These are phyloP conservation scores for Leuciscus idus DNA, from an alignment of 2,113 vertebrate genomes.

Conservation along the genomic window DNA sequence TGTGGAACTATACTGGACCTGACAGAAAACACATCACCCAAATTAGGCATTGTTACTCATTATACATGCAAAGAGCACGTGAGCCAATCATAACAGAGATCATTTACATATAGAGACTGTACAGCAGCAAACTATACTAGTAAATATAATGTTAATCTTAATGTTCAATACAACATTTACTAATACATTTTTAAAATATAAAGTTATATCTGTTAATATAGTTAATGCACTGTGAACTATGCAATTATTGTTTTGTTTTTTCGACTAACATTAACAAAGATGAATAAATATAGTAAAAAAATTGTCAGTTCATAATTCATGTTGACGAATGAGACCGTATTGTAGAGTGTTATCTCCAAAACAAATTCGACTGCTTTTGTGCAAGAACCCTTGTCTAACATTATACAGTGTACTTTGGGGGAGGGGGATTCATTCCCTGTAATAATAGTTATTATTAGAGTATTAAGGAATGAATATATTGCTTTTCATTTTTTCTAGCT, in stretches of 20 bases:
- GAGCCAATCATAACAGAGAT: background rate
- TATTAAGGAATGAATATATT: background rate
- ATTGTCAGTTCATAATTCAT: no score
- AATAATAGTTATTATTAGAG: constrained; percentile 8
- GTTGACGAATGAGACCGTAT: no score
- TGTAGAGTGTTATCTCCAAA: background rate
- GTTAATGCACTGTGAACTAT: no score
- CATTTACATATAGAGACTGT: background rate
- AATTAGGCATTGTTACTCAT: background rate
- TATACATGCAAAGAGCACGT: background rate
- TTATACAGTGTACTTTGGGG: background rate
- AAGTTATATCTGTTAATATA: no score
- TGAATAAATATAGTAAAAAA: no score
- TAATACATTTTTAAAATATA: no score
- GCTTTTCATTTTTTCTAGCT: constrained; percentile 1
- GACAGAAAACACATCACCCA: background rate
- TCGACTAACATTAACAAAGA: no score
- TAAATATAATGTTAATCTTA: no score
- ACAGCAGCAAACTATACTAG: no score
- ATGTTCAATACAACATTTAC: no score
- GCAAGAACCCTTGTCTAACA: background rate
- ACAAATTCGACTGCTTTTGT: background rate
- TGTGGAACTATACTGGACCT: background rate
- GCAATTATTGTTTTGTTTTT: no score
- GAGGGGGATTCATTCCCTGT: background rate